Base-by-base conservation (phyloP, 2,888 invertebrate species). In the Caradrina kadenii region DNA sequence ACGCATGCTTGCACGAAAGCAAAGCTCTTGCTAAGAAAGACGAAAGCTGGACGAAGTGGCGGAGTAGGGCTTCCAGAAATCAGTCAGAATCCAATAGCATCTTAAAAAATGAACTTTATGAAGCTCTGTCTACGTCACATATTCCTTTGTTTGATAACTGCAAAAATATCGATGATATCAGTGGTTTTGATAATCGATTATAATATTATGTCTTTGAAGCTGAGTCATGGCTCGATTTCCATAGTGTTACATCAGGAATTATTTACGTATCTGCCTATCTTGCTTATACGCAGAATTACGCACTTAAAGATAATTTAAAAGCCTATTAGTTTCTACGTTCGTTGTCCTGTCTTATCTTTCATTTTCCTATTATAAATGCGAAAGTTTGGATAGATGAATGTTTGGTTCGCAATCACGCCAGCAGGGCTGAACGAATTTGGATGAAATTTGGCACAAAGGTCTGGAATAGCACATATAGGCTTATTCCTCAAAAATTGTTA, bases 151-250 rank as follows among this genome's bases (percentile, higher is more conserved):
- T 65, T 60, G 45, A 52, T 60, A 54, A 70, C 26, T 22, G 49
- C 53, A 19, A 53, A 75, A 69, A 69, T 65, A 64, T 35, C 55
- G 55, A 70, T 80, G 61, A 54, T 70, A 70, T 79, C 76, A 73
- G 54, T 60, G 21, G 31, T 52, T 69, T 42, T 69, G 58, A 75
- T 76, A 69, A 75, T 69, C 22, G 65, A 21, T 55, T 64, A 39
- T 54, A 50, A 65, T 72, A 60, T 78, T 61, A 69, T 62, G 22
- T 56, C 22, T 59, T 49, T 53, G 54, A 50, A 53, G 53, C 49
- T 73, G 75, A 73, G 49, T 76, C 73, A 79, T 59, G 21, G 13
- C 10, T 48, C 22, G n/a, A 73, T 73, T 64, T 78, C 61, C 49
- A 65, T 54, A 59, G 21, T 22, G 19, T 79, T 74, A 60, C 64